Percentiles rank a stretch among this genome's conserved stretches.
phyloP scores from a whole-genome alignment of 2,113 vertebrate genomes.

The Lepidothrix coronata region DNA sequence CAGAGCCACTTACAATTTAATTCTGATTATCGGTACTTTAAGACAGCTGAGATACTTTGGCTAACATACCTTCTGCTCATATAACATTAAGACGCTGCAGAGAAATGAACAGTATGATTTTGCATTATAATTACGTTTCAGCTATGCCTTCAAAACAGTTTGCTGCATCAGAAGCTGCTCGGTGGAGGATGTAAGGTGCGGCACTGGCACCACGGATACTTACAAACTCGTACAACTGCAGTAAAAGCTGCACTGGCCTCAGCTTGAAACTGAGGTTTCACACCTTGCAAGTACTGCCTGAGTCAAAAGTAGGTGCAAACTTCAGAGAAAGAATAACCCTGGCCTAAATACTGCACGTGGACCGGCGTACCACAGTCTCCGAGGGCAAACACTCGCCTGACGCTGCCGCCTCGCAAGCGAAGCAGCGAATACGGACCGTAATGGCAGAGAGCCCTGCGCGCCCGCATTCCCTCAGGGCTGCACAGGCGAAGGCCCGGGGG shows the following conservation, averaged over 20 bases:
- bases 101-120: background rate
- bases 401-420: background rate
- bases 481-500: accelerated
- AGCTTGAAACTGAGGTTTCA: background rate
- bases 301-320: background rate
- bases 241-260: background rate
- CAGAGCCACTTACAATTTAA: background rate
- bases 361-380: too few species aligned
- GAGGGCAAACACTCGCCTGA: background rate
- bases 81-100: background rate
- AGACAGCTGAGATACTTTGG: background rate
- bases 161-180: background rate
- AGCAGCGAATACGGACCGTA: accelerated
- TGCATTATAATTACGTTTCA: background rate
- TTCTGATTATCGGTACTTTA: background rate
- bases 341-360: accelerated
- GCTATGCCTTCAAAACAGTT: too few species aligned
- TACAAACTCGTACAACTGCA: background rate
- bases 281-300: accelerated
- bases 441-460: background rate
- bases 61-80: accelerated
- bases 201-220: accelerated
- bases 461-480: accelerated
- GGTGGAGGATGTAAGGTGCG: accelerated
- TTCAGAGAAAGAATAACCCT: background rate